Conservation (phyloP, 2,888 invertebrate species). For the Tetranychus truncatus region DNA sequence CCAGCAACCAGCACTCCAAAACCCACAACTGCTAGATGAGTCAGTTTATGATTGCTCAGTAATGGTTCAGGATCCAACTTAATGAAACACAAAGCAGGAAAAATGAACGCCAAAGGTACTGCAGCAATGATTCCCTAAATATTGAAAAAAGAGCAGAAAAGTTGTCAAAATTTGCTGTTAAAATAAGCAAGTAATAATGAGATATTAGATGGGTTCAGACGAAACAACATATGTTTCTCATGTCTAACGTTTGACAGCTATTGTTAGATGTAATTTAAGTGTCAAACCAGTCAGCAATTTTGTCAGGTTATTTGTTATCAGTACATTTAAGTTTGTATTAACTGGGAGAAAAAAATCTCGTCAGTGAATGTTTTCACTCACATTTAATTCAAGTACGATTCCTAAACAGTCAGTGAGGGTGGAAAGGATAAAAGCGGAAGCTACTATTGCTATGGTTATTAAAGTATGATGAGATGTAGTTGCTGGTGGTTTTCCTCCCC, state of each 20-base stretch:
- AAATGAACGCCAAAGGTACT: slow-evolving; percentile 59
- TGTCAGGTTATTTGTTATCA: too few relatives aligned
- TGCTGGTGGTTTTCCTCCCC: slow-evolving; percentile 37
- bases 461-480: slow-evolving; percentile 37
- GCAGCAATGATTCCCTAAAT: slow-evolving; percentile 56
- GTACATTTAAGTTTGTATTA: neutral
- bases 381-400: slow-evolving; percentile 60
- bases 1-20: slow-evolving; percentile 48
- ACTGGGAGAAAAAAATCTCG: too few relatives aligned
- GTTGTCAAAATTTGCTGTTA: slow-evolving; percentile 19
- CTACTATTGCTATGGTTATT: slow-evolving; percentile 48
- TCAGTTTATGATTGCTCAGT: slow-evolving; percentile 47
- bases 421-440: slow-evolving; percentile 50
- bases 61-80: slow-evolving; percentile 52
- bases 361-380: slow-evolving; percentile 34
- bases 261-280: slow-evolving; percentile 11
- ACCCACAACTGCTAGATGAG: slow-evolving; percentile 47
- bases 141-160: too few relatives aligned
- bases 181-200: neutral
- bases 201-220: neutral
- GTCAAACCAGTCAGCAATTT: neutral
- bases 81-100: slow-evolving; percentile 58
- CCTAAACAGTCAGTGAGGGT: slow-evolving; percentile 65
- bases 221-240: too few relatives aligned
- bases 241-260: neutral